Evolutionary conservation across 2,113 vertebrate species (phyloP).

Genomic region (Cygnus atratus): DNA sequence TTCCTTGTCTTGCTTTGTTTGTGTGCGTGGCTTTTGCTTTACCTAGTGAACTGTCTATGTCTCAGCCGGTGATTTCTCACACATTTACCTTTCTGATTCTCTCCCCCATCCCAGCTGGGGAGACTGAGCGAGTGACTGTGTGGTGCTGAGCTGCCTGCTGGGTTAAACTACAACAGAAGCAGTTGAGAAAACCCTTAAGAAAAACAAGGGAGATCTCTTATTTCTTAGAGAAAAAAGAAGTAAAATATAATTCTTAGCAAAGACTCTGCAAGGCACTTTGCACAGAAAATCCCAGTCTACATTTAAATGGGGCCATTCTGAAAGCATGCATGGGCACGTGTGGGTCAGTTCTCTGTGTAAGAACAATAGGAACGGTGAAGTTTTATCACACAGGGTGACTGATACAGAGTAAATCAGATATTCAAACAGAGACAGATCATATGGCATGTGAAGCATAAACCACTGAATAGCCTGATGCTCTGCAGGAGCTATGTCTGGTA

Average conservation of each 20-base stretch:
- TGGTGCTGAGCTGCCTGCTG: not conserved
- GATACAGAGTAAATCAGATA: not conserved
- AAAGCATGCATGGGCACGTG: not conserved
- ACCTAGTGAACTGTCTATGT: not conserved
- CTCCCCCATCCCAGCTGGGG: not conserved
- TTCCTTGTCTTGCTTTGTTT: too few species aligned
- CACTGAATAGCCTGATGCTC: not conserved
- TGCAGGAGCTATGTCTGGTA: not conserved
- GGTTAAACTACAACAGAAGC: not conserved
- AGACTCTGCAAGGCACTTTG: not conserved
- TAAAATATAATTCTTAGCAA: not conserved
- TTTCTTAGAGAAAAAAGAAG: not conserved
- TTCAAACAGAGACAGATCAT: not conserved
- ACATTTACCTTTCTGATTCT: not conserved
- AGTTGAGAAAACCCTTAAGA: not conserved
- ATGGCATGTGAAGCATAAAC: not conserved
- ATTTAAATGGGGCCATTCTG: not conserved
- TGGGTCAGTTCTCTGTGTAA: not conserved
- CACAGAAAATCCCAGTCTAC: not conserved
- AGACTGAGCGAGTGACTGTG: not conserved
- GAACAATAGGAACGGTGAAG: not conserved
- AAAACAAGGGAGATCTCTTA: not conserved
- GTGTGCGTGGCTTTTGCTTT: not conserved
- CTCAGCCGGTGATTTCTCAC: not conserved
- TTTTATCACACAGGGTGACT: not conserved